phyloP scores from a whole-genome alignment of 2,797 vertebrate genomes.

The Karalla daura region DNA sequence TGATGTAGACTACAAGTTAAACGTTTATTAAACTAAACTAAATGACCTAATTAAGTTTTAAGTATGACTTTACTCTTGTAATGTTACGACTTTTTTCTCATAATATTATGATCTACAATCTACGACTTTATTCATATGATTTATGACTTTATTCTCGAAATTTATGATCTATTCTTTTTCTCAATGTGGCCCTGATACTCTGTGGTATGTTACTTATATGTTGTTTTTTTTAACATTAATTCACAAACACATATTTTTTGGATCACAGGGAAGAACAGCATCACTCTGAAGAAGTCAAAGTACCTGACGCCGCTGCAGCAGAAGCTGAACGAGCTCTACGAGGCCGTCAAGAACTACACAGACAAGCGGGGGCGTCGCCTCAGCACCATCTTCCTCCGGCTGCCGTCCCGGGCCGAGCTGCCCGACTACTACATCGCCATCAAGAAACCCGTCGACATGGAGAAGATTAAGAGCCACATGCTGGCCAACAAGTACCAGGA shows the following conservation, averaged over 20 bases:
- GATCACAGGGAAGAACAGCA: constrained; percentile 92
- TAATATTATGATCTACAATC: no score
- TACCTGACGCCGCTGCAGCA: constrained; percentile 98
- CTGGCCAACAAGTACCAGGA: constrained; percentile 99
- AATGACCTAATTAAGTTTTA: no score
- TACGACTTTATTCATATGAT: no score
- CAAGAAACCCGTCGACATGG: constrained; percentile 98
- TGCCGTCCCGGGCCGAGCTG: constrained; percentile 95
- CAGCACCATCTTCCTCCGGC: constrained; percentile 96
- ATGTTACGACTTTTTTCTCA: no score
- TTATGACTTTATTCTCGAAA: no score
- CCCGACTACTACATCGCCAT: constrained; percentile 98
- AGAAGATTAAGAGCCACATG: constrained; percentile 97
- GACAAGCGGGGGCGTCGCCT: constrained; percentile 96
- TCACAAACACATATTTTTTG: constrained; percentile 15
- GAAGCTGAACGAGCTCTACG: constrained; percentile 97
- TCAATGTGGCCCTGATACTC: no score
- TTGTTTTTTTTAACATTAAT: no score
- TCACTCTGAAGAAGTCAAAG: constrained; percentile 96
- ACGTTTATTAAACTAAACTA: no score
- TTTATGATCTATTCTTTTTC: no score
- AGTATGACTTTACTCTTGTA: no score
- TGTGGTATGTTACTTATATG: no score
- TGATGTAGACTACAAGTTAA: no score
- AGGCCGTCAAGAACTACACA: constrained; percentile 97